These are phyloP conservation scores for Taphrorychus bicolor DNA, from an alignment of 2,888 invertebrate species.

Conservation along the genomic window DNA sequence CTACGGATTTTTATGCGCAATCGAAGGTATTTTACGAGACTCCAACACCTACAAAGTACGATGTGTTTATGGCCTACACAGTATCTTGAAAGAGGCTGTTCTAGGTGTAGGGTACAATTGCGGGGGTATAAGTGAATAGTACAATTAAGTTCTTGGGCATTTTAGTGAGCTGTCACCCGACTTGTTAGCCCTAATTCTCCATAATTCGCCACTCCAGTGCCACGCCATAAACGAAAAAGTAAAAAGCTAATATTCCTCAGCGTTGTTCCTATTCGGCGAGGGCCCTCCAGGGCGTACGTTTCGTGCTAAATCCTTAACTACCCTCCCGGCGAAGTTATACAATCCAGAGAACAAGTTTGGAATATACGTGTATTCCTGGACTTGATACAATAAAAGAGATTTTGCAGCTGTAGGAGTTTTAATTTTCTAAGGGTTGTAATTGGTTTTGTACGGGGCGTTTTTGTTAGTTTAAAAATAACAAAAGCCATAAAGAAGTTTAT, in stretches of 20 bases:
- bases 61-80: slow-evolving; percentile 20
- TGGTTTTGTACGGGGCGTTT: not conserved
- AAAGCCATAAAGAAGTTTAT: not conserved
- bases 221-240: slow-evolving; percentile 18
- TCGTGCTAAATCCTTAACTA: slow-evolving; percentile 37
- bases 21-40: slow-evolving; percentile 25
- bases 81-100: too few relatives aligned
- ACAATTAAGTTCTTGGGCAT: not conserved
- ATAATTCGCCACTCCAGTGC: slow-evolving; percentile 22
- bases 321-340: slow-evolving; percentile 33
- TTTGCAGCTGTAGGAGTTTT: slow-evolving; percentile 12
- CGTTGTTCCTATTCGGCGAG: slow-evolving; percentile 20
- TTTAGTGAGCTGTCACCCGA: not conserved
- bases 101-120: too few relatives aligned
- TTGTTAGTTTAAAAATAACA: not conserved
- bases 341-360: slow-evolving; percentile 32
- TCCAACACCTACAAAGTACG: slow-evolving; percentile 23
- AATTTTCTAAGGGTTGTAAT: slow-evolving; percentile 2
- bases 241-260: slow-evolving; percentile 34
- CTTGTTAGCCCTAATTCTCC: slow-evolving; percentile 14
- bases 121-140: not conserved
- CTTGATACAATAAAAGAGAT: slow-evolving; percentile 31
- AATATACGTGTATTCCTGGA: slow-evolving; percentile 34
- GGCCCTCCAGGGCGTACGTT: slow-evolving; percentile 31
- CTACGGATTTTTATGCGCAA: slow-evolving; percentile 5